Percentiles rank a stretch among this genome's conserved stretches.
phyloP scores from a whole-genome alignment of 2,113 vertebrate genomes.

The Solenodon paradoxus region DNA sequence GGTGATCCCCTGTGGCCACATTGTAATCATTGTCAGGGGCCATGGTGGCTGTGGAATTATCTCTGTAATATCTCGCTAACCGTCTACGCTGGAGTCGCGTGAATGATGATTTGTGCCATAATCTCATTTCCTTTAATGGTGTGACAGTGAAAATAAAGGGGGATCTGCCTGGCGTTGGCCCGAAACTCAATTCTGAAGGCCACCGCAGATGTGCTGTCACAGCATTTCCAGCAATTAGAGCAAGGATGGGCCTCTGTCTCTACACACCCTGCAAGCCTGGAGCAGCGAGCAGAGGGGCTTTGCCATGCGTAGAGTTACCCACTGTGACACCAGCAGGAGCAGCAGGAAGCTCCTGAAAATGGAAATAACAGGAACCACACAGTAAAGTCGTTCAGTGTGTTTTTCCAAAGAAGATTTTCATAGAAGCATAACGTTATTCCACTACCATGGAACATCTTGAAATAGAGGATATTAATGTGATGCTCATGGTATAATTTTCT shows the following conservation, averaged over 20 bases:
- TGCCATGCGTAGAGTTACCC: neutral
- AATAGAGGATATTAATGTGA: neutral
- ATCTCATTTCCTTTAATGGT: constrained; percentile 55
- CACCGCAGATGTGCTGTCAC: constrained; percentile 46
- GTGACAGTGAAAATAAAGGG: constrained; percentile 43
- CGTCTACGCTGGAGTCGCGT: neutral
- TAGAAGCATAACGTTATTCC: neutral
- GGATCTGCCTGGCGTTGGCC: neutral
- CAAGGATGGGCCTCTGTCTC: neutral
- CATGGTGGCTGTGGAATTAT: constrained; percentile 44
- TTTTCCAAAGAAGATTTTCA: neutral
- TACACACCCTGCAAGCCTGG: neutral
- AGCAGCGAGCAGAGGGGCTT: neutral
- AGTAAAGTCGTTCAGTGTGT: neutral
- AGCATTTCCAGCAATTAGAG: neutral
- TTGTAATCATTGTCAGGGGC: constrained; percentile 57
- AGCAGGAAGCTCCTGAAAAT: neutral
- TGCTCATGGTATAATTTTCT: neutral
- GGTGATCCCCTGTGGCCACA: constrained; percentile 61
- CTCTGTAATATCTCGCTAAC: constrained; percentile 45
- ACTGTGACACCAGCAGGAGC: neutral
- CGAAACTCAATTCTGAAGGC: neutral
- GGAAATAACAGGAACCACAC: neutral
- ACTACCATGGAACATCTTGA: neutral
- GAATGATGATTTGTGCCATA: constrained; percentile 54